Conservation (phyloP, 2,888 invertebrate genomes). For the Melikaiella ostensackeni region DNA sequence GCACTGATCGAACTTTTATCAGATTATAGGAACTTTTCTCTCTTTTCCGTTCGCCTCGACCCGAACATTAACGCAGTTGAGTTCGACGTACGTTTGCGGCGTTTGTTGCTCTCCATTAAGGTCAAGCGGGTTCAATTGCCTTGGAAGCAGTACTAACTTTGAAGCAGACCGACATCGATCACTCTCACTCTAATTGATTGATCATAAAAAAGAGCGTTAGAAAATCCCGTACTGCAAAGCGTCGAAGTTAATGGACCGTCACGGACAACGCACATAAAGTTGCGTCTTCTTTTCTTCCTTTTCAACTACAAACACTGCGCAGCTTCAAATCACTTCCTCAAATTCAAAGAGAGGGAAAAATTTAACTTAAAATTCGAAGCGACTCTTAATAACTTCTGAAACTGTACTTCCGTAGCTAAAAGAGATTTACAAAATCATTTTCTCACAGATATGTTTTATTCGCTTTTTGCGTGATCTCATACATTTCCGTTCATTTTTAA, state of each 20-base stretch:
- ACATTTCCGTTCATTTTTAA: slow-evolving; percentile 28
- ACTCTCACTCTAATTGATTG: slow-evolving; percentile 61
- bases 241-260: slow-evolving; percentile 18
- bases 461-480: slow-evolving; percentile 44
- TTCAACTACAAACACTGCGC: neutral
- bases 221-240: slow-evolving; percentile 46
- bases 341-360: neutral
- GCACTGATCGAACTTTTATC: slow-evolving; percentile 13
- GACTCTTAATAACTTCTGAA: too few relatives aligned
- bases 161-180: slow-evolving; percentile 59
- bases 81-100: slow-evolving; percentile 44
- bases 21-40: slow-evolving; percentile 19
- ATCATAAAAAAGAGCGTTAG: slow-evolving; percentile 49
- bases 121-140: slow-evolving; percentile 68
- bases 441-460: slow-evolving; percentile 56
- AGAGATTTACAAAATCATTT: slow-evolving; percentile 6
- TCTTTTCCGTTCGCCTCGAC: slow-evolving; percentile 10
- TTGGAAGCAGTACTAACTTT: slow-evolving; percentile 59
- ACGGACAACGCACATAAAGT: slow-evolving; percentile 7
- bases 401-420: neutral
- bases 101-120: slow-evolving; percentile 62
- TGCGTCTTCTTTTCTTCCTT: neutral
- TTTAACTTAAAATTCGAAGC: too few relatives aligned
- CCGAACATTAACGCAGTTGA: slow-evolving; percentile 31
- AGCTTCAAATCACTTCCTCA: neutral